Conservation (phyloP, 2,797 vertebrate genomes). For the Acrossocheilus wenchowensis region DNA sequence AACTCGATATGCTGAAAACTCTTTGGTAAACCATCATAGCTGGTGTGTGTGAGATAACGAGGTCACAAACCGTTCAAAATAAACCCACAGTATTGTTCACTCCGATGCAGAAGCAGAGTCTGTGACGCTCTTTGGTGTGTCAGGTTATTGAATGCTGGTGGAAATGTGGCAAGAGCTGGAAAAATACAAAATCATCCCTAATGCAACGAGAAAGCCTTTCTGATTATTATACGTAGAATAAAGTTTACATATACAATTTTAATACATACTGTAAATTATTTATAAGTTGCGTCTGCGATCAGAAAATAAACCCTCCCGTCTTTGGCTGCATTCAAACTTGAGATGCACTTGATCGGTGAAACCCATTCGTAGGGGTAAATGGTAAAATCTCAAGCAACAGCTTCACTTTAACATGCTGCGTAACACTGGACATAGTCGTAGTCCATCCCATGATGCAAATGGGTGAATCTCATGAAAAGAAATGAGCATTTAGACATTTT, state of each 20-base stretch:
- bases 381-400: conserved; percentile 33
- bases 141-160: conserved; percentile 18
- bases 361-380: neutral
- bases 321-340: conserved; percentile 47
- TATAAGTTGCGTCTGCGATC: conserved; percentile 18
- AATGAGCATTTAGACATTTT: neutral
- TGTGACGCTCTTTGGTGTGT: conserved; percentile 50
- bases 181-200: conserved; percentile 8
- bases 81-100: conserved; percentile 3
- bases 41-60: conserved; percentile 18
- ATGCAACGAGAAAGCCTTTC: conserved; percentile 34
- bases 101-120: conserved; percentile 6
- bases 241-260: conserved; percentile 49
- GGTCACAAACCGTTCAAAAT: conserved; percentile 27
- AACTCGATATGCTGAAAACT: conserved; percentile 40
- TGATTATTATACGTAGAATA: conserved; percentile 30
- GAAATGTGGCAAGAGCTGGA: conserved; percentile 1
- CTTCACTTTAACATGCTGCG: neutral
- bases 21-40: conserved; percentile 60
- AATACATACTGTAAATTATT: conserved; percentile 49
- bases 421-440: conserved; percentile 23
- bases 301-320: conserved; percentile 22
- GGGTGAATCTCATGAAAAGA: neutral
- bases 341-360: conserved; percentile 20
- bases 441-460: conserved; percentile 15